Evolutionary conservation across 2,888 invertebrate species (phyloP).

Genomic region (Heliconius sara): DNA sequence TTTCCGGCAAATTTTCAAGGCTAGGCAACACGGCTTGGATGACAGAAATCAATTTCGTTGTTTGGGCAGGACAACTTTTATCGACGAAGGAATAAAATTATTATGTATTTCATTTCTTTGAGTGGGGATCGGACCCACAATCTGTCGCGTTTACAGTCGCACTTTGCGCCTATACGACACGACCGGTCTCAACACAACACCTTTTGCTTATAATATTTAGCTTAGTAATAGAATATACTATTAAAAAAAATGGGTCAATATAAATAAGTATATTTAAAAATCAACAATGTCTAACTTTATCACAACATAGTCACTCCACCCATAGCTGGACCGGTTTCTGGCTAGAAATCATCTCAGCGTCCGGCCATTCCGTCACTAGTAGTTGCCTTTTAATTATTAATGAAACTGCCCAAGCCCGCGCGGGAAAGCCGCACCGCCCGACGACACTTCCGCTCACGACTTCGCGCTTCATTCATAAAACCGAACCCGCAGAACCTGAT

Average conservation of each 20-base stretch:
- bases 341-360: slow-evolving; percentile 81
- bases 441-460: slow-evolving; percentile 81
- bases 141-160: too few species aligned
- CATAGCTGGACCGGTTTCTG: slow-evolving; percentile 60
- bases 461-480: slow-evolving; percentile 84
- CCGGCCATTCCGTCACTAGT: slow-evolving; percentile 80
- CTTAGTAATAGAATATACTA: background rate
- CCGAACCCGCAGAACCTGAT: slow-evolving; percentile 53
- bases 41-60: too few species aligned
- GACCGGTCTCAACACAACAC: background rate
- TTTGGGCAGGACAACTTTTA: too few species aligned
- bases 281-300: slow-evolving; percentile 11
- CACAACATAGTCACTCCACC: slow-evolving; percentile 61
- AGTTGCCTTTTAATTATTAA: slow-evolving; percentile 83
- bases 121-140: too few species aligned
- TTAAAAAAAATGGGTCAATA: slow-evolving; percentile 37
- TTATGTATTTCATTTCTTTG: too few species aligned
- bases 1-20: too few species aligned
- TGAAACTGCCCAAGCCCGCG: slow-evolving; percentile 73
- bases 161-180: too few species aligned
- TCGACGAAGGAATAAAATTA: too few species aligned
- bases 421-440: slow-evolving; percentile 82
- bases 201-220: background rate
- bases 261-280: slow-evolving; percentile 27
- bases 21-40: too few species aligned